A percentile compares a stretch with the other conserved stretches of the same genome.
Conservation (phyloP, 2,113 vertebrate species). For the Orycteropus afer region DNA sequence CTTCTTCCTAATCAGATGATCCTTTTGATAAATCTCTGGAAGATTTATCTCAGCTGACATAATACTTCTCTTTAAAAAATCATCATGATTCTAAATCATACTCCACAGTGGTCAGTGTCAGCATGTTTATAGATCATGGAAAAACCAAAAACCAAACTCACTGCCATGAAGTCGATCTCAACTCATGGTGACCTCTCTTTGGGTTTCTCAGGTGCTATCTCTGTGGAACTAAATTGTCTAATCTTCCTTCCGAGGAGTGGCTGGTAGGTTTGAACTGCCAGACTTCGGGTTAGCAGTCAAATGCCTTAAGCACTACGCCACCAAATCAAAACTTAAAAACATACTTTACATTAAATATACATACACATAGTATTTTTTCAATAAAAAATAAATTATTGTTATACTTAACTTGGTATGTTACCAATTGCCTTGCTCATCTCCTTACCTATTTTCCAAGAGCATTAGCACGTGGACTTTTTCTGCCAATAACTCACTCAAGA, state of each 20-base stretch:
- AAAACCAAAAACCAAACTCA: too few species aligned
- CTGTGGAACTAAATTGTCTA: too few species aligned
- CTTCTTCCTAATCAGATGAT: neutral
- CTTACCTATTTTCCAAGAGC: neutral
- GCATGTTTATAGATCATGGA: neutral
- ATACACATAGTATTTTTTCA: neutral
- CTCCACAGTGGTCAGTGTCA: neutral
- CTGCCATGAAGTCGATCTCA: too few species aligned
- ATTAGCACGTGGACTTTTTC: neutral
- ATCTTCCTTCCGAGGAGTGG: too few species aligned
- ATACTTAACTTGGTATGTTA: neutral
- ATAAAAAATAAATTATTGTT: neutral
- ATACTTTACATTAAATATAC: neutral
- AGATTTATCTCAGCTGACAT: neutral
- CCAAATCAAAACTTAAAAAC: constrained; percentile 10
- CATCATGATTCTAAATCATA: neutral
- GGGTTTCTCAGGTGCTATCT: too few species aligned
- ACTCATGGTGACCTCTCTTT: too few species aligned
- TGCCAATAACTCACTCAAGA: neutral
- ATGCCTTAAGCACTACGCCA: too few species aligned
- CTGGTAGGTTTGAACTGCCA: too few species aligned
- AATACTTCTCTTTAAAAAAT: neutral
- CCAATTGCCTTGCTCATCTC: neutral
- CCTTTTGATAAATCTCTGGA: neutral
- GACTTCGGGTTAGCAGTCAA: too few species aligned